phyloP scores from a whole-genome alignment of 2,113 vertebrate genomes.

The Conger conger region DNA sequence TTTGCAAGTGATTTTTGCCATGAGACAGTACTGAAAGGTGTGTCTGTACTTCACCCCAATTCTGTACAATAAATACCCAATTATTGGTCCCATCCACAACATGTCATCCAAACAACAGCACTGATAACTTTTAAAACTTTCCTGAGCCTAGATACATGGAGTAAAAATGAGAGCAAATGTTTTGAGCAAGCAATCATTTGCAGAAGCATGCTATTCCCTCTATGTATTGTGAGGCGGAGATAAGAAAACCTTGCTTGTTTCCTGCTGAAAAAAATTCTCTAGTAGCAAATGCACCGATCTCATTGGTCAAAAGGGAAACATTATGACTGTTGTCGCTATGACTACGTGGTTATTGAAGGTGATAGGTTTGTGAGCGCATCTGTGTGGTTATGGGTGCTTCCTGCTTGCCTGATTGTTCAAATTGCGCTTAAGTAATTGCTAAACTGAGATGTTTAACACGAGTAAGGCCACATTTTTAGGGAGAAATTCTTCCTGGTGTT shows the following conservation, averaged over 20 bases:
- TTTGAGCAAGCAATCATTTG: slow-evolving; percentile 8
- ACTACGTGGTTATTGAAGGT: slow-evolving; percentile 51
- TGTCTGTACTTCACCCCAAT: neutral
- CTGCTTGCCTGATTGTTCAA: slow-evolving; percentile 56
- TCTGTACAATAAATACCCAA: neutral
- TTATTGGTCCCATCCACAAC: neutral
- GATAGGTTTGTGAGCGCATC: slow-evolving; percentile 39
- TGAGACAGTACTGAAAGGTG: neutral
- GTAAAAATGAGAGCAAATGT: neutral
- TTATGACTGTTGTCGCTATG: slow-evolving; percentile 41
- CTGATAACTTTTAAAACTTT: neutral
- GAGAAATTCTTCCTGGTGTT: neutral
- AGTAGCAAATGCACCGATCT: slow-evolving; percentile 44
- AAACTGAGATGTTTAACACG: neutral
- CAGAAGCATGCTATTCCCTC: neutral
- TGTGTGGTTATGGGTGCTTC: slow-evolving; percentile 65
- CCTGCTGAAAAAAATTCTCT: slow-evolving; percentile 32
- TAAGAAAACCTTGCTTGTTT: slow-evolving; percentile 41
- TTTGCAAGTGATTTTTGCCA: neutral
- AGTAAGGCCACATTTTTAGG: neutral
- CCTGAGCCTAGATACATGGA: neutral
- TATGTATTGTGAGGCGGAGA: slow-evolving; percentile 38
- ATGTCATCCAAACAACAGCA: neutral
- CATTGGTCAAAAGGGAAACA: slow-evolving; percentile 44
- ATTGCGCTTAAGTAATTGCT: slow-evolving; percentile 30